These are phyloP conservation scores for Aporophyla nigra DNA, from an alignment of 2,888 invertebrate species.

Conservation along the genomic window DNA sequence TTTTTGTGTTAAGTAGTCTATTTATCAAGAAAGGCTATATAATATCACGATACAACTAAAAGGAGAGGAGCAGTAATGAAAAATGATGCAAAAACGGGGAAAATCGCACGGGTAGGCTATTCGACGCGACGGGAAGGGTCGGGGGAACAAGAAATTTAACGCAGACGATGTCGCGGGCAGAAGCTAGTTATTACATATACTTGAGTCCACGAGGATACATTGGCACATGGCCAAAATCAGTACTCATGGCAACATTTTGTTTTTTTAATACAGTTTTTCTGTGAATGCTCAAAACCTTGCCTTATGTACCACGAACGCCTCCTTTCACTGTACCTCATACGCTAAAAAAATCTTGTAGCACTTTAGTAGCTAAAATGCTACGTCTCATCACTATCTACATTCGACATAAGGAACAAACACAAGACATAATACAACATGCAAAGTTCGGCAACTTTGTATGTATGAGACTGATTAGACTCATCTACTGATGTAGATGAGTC, in stretches of 20 bases:
- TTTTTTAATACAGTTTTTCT: neutral
- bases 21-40: too few species aligned
- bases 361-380: neutral
- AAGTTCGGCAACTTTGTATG: neutral
- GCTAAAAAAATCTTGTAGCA: neutral
- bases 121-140: too few species aligned
- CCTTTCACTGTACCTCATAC: neutral
- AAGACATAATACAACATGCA: slow-evolving; percentile 1
- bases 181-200: neutral
- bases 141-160: too few species aligned
- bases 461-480: too few species aligned
- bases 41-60: too few species aligned
- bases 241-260: neutral
- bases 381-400: neutral
- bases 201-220: neutral
- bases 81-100: too few species aligned
- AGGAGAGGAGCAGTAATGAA: too few species aligned
- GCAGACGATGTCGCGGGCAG: too few species aligned
- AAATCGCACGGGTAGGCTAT: too few species aligned
- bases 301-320: neutral
- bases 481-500: neutral
- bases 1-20: too few species aligned
- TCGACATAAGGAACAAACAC: neutral
- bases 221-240: neutral
- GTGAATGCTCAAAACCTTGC: neutral